Evolutionary conservation across 1,140 invertebrate genomes (phyloP).

Genomic region (Radopholus similis): DNA sequence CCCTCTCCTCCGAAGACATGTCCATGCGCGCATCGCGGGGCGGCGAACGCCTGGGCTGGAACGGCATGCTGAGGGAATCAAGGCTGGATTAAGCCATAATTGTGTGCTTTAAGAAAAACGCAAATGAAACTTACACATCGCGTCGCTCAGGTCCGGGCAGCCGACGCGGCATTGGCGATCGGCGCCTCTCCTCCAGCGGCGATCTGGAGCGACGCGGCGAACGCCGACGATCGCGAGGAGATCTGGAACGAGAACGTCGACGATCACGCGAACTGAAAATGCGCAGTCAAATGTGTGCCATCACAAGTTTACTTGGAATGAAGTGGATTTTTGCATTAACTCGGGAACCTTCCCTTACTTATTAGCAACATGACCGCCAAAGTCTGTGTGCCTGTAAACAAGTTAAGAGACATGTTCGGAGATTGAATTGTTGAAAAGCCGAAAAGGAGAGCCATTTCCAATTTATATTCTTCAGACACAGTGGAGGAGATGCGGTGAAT

Average conservation of each 20-base stretch:
- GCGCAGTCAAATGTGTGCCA: too few species aligned
- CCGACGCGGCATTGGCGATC: constrained; percentile 37
- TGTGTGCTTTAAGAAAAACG: background rate
- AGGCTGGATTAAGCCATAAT: constrained; percentile 20
- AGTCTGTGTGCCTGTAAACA: constrained; percentile 1
- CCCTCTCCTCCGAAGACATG: constrained; percentile 91
- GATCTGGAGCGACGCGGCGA: constrained; percentile 12
- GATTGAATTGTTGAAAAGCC: too few species aligned
- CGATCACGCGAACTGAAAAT: constrained; percentile 30
- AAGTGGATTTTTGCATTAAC: too few species aligned
- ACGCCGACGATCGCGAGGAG: constrained; percentile 16
- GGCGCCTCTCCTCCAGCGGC: background rate
- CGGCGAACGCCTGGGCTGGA: constrained; percentile 50
- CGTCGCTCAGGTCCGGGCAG: constrained; percentile 56
- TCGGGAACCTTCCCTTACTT: too few species aligned
- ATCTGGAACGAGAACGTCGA: constrained; percentile 29
- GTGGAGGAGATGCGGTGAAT: background rate
- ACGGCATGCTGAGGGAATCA: constrained; percentile 56
- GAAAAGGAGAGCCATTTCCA: background rate
- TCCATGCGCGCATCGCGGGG: constrained; percentile 62
- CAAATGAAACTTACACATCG: constrained; percentile 50
- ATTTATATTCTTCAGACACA: constrained; percentile 3
- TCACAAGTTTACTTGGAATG: too few species aligned
- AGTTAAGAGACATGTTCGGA: background rate
- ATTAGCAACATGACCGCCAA: too few species aligned